Evolutionary conservation across 23 tunicate genomes (phyloP).

Genomic region (Botrylloides violaceus): DNA sequence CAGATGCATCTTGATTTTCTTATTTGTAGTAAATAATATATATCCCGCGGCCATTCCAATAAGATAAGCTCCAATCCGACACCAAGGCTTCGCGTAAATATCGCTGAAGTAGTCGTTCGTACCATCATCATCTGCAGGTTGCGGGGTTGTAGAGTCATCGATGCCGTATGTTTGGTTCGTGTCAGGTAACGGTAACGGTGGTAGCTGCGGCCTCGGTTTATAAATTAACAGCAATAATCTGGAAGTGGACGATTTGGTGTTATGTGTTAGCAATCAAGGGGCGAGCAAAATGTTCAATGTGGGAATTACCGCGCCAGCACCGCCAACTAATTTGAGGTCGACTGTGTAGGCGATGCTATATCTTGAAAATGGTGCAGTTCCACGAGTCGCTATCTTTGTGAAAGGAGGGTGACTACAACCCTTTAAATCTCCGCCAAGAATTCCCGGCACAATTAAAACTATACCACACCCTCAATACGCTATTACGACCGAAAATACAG

Average conservation of each 20-base stretch:
- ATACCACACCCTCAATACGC: too few relatives aligned
- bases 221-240: background rate
- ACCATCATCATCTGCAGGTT: background rate
- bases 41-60: slow-evolving; percentile 85
- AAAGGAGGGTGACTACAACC: too few relatives aligned
- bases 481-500: too few relatives aligned
- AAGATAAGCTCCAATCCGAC: slow-evolving; percentile 61
- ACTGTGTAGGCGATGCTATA: too few relatives aligned
- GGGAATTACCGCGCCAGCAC: too few relatives aligned
- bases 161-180: background rate
- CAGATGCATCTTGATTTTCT: slow-evolving; percentile 42
- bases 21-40: slow-evolving; percentile 29
- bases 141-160: background rate
- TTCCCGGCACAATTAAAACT: too few relatives aligned
- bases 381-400: too few relatives aligned
- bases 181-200: background rate
- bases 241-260: background rate
- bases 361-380: too few relatives aligned
- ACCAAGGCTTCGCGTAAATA: slow-evolving; percentile 61
- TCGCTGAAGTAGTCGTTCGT: slow-evolving; percentile 2
- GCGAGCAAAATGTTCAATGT: too few relatives aligned
- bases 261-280: too few relatives aligned
- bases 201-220: background rate
- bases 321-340: too few relatives aligned
- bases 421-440: too few relatives aligned